These are phyloP conservation scores for Uloborus diversus DNA, from an alignment of 1,140 invertebrate genomes.

Conservation along the genomic window DNA sequence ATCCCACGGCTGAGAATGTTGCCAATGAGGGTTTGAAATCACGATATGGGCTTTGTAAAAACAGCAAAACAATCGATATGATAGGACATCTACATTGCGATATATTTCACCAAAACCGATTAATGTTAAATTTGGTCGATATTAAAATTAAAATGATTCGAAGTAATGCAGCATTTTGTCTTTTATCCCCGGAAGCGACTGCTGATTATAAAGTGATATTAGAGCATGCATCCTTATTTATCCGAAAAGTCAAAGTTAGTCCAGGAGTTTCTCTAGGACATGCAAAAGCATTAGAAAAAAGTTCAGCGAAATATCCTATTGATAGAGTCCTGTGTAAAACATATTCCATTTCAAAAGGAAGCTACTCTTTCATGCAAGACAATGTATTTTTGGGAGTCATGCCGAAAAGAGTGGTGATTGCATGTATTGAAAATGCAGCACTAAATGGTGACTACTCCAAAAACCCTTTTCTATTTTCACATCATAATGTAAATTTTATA, in stretches of 20 bases:
- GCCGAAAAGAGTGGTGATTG: neutral
- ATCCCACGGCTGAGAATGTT: neutral
- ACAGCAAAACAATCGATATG: neutral
- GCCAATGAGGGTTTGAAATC: neutral
- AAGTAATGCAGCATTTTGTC: neutral
- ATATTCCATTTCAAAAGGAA: neutral
- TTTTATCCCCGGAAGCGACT: neutral
- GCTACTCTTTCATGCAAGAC: neutral
- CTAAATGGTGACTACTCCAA: neutral
- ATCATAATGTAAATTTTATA: constrained; percentile 9
- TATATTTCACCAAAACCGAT: constrained; percentile 3
- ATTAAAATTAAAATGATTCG: constrained; percentile 6
- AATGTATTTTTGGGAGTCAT: constrained; percentile 14
- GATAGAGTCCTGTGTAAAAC: constrained; percentile 1
- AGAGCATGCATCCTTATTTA: neutral
- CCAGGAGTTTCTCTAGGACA: constrained; percentile 1
- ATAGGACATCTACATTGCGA: constrained; percentile 3
- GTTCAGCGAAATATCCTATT: neutral
- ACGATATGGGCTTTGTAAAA: neutral
- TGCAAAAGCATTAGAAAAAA: neutral
- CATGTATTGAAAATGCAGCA: neutral
- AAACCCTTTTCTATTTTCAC: neutral
- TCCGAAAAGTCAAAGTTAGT: constrained; percentile 1
- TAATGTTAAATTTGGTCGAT: constrained; percentile 1
- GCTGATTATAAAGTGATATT: neutral